These are phyloP conservation scores for Morone saxatilis DNA, from an alignment of 2,113 vertebrate species.

Conservation along the genomic window DNA sequence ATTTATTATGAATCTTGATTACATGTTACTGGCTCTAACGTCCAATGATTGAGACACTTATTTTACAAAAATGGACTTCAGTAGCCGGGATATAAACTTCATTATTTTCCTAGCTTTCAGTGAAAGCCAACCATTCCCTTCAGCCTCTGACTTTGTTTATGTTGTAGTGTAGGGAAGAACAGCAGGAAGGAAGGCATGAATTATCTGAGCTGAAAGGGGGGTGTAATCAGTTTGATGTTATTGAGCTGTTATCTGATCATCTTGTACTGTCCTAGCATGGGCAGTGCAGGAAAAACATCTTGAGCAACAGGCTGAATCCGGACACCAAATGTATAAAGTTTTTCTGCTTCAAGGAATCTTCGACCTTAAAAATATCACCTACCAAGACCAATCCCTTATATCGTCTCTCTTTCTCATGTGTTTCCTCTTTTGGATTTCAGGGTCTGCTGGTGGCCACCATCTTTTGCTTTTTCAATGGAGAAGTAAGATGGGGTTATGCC, in stretches of 20 bases:
- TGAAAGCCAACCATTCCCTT: slow-evolving; percentile 6
- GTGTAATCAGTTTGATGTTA: slow-evolving; percentile 46
- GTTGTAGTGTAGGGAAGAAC: slow-evolving; percentile 18
- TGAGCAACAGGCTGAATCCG: slow-evolving; percentile 38
- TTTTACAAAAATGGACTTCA: not conserved
- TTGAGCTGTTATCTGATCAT: slow-evolving; percentile 60
- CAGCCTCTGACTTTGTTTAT: slow-evolving; percentile 51
- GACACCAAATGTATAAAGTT: slow-evolving; percentile 6
- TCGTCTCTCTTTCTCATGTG: not conserved
- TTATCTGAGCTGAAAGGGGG: slow-evolving; percentile 49
- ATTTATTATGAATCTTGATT: not conserved
- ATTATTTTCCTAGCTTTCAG: not conserved
- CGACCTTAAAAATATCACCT: not conserved
- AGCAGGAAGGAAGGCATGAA: slow-evolving; percentile 69
- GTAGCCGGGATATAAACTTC: not conserved
- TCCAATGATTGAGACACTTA: not conserved
- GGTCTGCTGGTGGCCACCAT: slow-evolving; percentile 97
- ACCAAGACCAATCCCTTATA: not conserved
- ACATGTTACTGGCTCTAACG: not conserved
- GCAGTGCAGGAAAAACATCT: slow-evolving; percentile 11
- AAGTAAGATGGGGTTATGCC: slow-evolving; percentile 84
- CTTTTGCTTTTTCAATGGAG: slow-evolving; percentile 99
- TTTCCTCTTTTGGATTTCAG: slow-evolving; percentile 79
- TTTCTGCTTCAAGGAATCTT: not conserved
- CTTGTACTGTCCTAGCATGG: slow-evolving; percentile 10